Evolutionary conservation across 2,113 vertebrate species (phyloP), one percentile per base, ranked within the genome.

Genomic region (Austrofundulus limnaeus): DNA sequence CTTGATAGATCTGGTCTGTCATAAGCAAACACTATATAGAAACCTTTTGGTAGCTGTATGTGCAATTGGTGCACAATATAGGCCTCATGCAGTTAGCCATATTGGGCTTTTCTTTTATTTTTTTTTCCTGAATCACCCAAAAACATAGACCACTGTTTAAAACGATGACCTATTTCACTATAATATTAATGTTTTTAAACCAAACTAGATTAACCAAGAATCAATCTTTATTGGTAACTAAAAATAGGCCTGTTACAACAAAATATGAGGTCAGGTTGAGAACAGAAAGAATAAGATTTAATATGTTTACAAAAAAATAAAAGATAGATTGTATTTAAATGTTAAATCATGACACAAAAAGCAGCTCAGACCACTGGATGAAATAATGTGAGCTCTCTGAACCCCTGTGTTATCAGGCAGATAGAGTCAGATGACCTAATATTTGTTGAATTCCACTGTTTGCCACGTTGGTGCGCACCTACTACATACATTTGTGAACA

Each of bases 401-500:
- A 52, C 72, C 49, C 23, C 31, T 42, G 68, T 28, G 62, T 23
- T 31, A 58, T 72, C 61, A 70, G 21, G 19, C 55, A 49, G 58
- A 23, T 63, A 61, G 60, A 77, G 50, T 79, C 70, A 60, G 41
- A 60, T 4, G 49, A 60, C 75, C 60, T 74, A 52, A 69, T 66
- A 52, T 72, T 38, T 16, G 0, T 57, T 78, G 62, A 72, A 63
- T 70, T 51, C 21, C 31, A 39, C 53, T 48, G 61, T 54, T 68
- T 72, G 61, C 53, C 1, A 25, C 63, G 60, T 69, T 62, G 65
- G 39, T 8, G 39, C 66, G 66, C 49, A 63, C 66, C 55, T 66
- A 19, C 56, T 72, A 53, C 67, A 63, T 67, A 59, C 46, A 76
- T 83, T 70, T 64, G n/a, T 70, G 48, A 74, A 37, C 53, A 77